Base-by-base conservation (phyloP, 2,888 invertebrate genomes). In the Plebejus melissa region DNA sequence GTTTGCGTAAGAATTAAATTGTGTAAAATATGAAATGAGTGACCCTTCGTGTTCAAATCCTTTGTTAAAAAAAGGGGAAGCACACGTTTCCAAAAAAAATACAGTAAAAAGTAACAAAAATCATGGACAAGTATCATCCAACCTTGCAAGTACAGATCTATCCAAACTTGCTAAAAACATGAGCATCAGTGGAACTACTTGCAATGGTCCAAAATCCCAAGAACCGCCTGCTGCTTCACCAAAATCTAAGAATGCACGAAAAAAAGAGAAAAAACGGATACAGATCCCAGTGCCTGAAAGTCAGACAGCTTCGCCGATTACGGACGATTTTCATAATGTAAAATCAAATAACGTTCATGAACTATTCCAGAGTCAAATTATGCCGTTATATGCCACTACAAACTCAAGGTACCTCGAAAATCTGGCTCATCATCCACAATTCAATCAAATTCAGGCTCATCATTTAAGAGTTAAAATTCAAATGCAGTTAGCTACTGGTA, bases 351-450 rank as follows among this genome's bases (percentile, higher is more conserved):
- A 76, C n/a, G 81, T 89, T 36, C 87, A 90, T 71, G 87, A 91
- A 32, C 82, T 87, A 77, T 88, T 89, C 80, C 77, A 82, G 41
- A 84, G 82, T 57, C 87, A 89, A 77, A 82, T 86, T 76, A 83
- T 86, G 70, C 88, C 89, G 9, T 78, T 88, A 77, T 89, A 90
- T 84, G 85, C 86, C 57, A 83, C 80, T 77, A 82, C 85, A n/a
- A 88, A 83, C 82, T 82, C 90, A 5, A 88, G 88, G 69, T 90
- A 91, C 81, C 81, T 91, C 75, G 90, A 91, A 83, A 92, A 91
- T 79, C 79, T 90, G 22, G 82, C 85, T 32, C 83, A 90, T 78
- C 90, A 91, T 79, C 91, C 91, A 76, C 89, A 90, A 76, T 90
- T 84, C 83, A 88, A 88, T 78, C 82, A 86, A 65, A 81, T 86